Base-by-base conservation (phyloP, 2,888 invertebrate species). In the Sminthurides aquaticus region DNA sequence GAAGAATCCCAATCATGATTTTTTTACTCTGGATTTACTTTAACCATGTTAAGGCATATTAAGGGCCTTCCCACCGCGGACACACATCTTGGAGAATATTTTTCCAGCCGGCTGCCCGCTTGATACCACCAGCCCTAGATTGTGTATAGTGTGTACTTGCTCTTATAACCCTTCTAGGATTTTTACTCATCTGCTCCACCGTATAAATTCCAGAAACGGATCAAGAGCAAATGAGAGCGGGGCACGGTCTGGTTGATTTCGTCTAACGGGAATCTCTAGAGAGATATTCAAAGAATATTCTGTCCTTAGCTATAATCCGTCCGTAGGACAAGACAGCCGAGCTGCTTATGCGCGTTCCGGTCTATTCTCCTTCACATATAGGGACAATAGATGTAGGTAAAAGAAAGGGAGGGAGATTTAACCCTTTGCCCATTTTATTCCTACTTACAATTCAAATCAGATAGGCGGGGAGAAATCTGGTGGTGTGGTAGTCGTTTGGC, bases 1-100 rank as follows among this genome's bases (percentile, higher is more conserved):
- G 25, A 57, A 49, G 54, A 64, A 58, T 58, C 58, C 57, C 63
- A 64, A 55, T 58, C 60, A 58, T 34, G 20, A 18, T 28, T 49
- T 25, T 55, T 55, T 5, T 34, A 34, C 43, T 34, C 43, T 5
- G 43, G 43, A 34, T 34, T 34, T 34, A 34, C 43, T 34, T 34
- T 34, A 34, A 34, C 43, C 43, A 34, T 34, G 43, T 34, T 34
- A 34, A 34, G 43, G 15, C 43, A 15, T 34, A 34, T 34, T 34
- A 34, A 34, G 43, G 43, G 15, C 43, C 5, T 11, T 34, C 8
- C 43, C 43, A n/a, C n/a, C n/a, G n/a, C n/a, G n/a, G n/a, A n/a
- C n/a, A n/a, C n/a, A n/a, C n/a, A n/a, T n/a, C n/a, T n/a, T n/a
- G n/a, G n/a, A n/a, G n/a, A n/a, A n/a, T n/a, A n/a, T n/a, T n/a